Base-by-base conservation (phyloP, 2,888 invertebrate genomes). In the Stenolophus ochropezus region DNA sequence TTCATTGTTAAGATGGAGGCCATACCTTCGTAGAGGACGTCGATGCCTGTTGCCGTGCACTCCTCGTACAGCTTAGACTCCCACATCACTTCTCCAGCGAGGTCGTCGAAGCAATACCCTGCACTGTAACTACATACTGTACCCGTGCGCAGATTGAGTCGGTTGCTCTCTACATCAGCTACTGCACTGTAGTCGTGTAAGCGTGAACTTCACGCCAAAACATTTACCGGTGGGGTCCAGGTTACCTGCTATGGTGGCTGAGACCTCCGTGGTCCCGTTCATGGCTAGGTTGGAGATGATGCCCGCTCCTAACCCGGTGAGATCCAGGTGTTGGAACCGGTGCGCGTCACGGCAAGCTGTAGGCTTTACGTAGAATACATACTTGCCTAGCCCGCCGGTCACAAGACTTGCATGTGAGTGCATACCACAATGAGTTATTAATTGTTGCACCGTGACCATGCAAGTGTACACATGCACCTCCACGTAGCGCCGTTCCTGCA, bases 81-180 rank as follows among this genome's bases (percentile, higher is more conserved):
- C 74, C 81, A 81, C 8, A 20, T 69, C 2, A 58, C 49, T 42
- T 81, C 73, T 8, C 81, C 81, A n/a, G 80, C 49, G n/a, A 58
- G 6, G 11, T 81, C 74, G 21, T 76, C 75, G 23, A 74, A 81
- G 20, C 69, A 79, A 23, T 65, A 69, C 11, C 49, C 16, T 1
- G 42, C n/a, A n/a, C n/a, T n/a, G n/a, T n/a, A n/a, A n/a, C n/a
- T n/a, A n/a, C n/a, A n/a, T n/a, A n/a, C n/a, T n/a, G n/a, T n/a
- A n/a, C n/a, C n/a, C n/a, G n/a, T n/a, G n/a, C n/a, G n/a, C n/a
- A n/a, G n/a, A n/a, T n/a, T n/a, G n/a, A n/a, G n/a, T n/a, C n/a
- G n/a, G n/a, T n/a, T n/a, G n/a, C n/a, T n/a, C n/a, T n/a, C n/a
- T n/a, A n/a, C n/a, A n/a, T n/a, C n/a, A n/a, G n/a, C n/a, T n/a